Percentiles rank a stretch among this genome's conserved stretches.
These are phyloP conservation scores for Phenacoccus solenopsis DNA, from an alignment of 1,140 invertebrate species.

Conservation along the genomic window DNA sequence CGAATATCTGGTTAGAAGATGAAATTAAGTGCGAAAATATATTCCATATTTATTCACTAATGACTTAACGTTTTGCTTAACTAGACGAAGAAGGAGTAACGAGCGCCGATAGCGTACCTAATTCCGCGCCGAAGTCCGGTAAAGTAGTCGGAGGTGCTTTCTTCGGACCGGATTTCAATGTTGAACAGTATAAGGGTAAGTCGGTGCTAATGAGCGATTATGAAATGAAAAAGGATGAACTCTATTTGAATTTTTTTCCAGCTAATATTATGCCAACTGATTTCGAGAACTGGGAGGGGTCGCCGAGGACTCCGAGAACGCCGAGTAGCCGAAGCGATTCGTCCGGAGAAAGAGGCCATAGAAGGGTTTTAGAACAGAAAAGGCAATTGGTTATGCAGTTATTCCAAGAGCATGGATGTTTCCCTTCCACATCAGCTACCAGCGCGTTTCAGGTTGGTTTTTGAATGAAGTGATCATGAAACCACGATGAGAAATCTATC, in stretches of 20 bases:
- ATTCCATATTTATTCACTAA: background rate
- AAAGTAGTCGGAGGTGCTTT: constrained; percentile 61
- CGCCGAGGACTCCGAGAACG: constrained; percentile 77
- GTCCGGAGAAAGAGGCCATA: constrained; percentile 56
- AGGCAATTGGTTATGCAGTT: constrained; percentile 84
- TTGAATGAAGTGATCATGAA: no score
- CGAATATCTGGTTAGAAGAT: background rate
- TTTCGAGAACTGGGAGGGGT: constrained; percentile 35
- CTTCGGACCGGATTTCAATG: constrained; percentile 85
- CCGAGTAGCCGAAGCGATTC: constrained; percentile 50
- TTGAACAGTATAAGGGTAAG: constrained; percentile 61
- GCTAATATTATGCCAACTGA: constrained; percentile 31
- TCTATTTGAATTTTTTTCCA: background rate
- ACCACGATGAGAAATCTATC: background rate
- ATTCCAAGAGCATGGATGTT: constrained; percentile 81
- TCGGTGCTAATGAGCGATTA: constrained; percentile 17
- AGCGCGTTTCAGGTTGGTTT: constrained; percentile 67
- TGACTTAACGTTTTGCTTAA: constrained; percentile 10
- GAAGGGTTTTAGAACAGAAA: constrained; percentile 75
- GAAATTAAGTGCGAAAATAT: background rate
- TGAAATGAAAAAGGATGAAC: background rate
- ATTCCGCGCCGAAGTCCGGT: constrained; percentile 35
- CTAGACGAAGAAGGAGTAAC: constrained; percentile 17
- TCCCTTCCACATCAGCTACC: constrained; percentile 81
- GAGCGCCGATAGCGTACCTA: background rate